Conservation (phyloP, 2,888 invertebrate genomes). For the Ischnus inquisitorius region DNA sequence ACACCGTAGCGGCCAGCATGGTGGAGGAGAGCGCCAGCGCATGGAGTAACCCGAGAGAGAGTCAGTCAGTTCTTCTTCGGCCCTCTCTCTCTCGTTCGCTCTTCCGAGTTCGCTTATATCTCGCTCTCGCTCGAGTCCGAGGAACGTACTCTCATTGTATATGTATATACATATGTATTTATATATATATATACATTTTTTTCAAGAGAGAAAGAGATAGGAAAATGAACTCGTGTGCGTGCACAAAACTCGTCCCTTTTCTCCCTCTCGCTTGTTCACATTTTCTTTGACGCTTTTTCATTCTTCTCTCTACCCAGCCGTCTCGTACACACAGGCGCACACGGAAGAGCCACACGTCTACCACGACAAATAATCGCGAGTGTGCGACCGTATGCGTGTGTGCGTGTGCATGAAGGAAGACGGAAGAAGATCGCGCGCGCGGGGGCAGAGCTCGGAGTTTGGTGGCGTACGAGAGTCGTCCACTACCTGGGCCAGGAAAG, state of each 20-base stretch:
- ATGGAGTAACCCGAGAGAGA: constrained; percentile 57
- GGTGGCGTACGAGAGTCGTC: constrained; percentile 55
- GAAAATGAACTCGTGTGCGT: constrained; percentile 48
- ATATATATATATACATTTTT: constrained; percentile 8
- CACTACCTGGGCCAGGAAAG: constrained; percentile 78
- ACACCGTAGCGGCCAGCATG: constrained; percentile 57
- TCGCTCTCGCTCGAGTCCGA: constrained; percentile 30
- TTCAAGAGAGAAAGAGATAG: constrained; percentile 17
- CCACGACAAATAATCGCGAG: constrained; percentile 40
- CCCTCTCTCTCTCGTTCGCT: constrained; percentile 48
- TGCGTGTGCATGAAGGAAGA: constrained; percentile 40
- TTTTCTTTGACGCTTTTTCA: constrained; percentile 66
- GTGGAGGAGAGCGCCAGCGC: constrained; percentile 64
- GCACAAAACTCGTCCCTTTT: constrained; percentile 28
- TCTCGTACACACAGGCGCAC: constrained; percentile 28
- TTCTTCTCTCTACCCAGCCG: constrained; percentile 45
- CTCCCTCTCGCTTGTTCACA: constrained; percentile 13
- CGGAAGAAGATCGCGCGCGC: constrained; percentile 29
- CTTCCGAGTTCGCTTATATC: constrained; percentile 7
- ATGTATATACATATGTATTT: constrained; percentile 10
- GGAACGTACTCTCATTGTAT: constrained; percentile 24
- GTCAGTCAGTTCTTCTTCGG: constrained; percentile 15
- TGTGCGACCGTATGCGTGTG: constrained; percentile 31
- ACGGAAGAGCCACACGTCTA: constrained; percentile 8
- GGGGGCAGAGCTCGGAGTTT: constrained; percentile 44